Base-by-base conservation (phyloP, 1,140 invertebrate species). In the Lasaia peninsularis region DNA sequence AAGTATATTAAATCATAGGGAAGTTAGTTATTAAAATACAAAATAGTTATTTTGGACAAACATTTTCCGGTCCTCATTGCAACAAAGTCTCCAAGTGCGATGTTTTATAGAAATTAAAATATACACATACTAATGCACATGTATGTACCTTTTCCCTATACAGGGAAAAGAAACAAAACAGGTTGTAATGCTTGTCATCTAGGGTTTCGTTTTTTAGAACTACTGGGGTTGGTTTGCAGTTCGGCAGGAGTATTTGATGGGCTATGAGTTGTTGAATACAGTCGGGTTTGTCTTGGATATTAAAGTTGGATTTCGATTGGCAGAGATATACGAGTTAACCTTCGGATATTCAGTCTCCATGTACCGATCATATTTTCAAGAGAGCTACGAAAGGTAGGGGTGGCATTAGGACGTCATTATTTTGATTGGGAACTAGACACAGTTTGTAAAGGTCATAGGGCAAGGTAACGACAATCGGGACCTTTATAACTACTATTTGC, bases 291-390 rank as follows among this genome's bases (percentile, higher is more conserved):
- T 20, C 18, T n/a, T 49, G 18, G 6, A n/a, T 49, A 2, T 49
- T n/a, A 16, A 21, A 21, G 21, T 48, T 18, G 20, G 40, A 16
- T 48, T 48, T 18, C 40, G 24, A 34, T 34, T 34, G 33, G 9
- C 9, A 37, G 34, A 37, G 34, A 14, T 5, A 37, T 37, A 37
- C 14, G 7, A 37, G 2, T 37, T 37, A 37, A 37, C 34, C 34
- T 37, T 37, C 11, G n/a, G 64, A 50, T 59, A 65, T 62, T 65
- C 59, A 44, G 59, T 34, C 59, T 65, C 63, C 52, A 65, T 65
- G 63, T 65, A 65, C 56, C 11, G 35, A 65, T 20, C 53, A 57
- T 58, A 54, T 20, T 21, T 5, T 52, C 44, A 40, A 58, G 44
- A 55, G 14, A 58, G 63, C 63, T 60, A 65, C 31, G 31, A 59